These are phyloP conservation scores for Trochalopteron elliotii DNA, from an alignment of 2,113 vertebrate genomes.

Conservation along the genomic window DNA sequence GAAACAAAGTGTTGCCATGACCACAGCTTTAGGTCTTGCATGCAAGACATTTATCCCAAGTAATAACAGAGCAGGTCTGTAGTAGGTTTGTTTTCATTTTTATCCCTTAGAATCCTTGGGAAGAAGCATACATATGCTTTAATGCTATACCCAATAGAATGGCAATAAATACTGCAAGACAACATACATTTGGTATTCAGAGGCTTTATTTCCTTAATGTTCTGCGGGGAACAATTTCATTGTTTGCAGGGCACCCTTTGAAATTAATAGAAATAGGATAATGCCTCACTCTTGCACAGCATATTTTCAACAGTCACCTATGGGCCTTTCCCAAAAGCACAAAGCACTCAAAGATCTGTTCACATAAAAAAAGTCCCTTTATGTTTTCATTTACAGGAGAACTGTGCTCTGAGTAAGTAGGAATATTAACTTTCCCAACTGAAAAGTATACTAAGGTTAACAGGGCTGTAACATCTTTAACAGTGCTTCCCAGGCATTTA, in stretches of 20 bases:
- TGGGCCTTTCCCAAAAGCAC: background rate
- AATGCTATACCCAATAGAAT: background rate
- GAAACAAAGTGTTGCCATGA: constrained; percentile 63
- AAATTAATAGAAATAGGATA: background rate
- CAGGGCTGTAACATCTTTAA: background rate
- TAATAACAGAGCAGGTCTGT: background rate
- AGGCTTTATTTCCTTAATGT: constrained; percentile 4
- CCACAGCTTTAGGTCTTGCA: constrained; percentile 44
- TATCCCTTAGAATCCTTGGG: background rate
- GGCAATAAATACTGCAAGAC: constrained; percentile 19
- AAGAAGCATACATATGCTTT: background rate
- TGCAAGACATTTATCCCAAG: background rate
- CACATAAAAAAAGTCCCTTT: constrained; percentile 9
- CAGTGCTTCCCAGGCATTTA: background rate
- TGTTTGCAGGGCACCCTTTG: background rate
- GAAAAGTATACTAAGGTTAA: background rate
- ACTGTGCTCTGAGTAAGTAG: background rate
- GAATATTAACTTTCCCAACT: background rate
- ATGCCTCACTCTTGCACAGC: background rate
- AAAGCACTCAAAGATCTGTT: background rate
- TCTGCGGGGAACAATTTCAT: background rate
- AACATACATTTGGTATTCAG: constrained; percentile 11
- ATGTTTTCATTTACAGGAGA: background rate
- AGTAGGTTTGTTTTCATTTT: constrained; percentile 22
- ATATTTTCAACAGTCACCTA: background rate